phyloP scores from a whole-genome alignment of 2,888 invertebrate species.

The Drosophila lutescens region DNA sequence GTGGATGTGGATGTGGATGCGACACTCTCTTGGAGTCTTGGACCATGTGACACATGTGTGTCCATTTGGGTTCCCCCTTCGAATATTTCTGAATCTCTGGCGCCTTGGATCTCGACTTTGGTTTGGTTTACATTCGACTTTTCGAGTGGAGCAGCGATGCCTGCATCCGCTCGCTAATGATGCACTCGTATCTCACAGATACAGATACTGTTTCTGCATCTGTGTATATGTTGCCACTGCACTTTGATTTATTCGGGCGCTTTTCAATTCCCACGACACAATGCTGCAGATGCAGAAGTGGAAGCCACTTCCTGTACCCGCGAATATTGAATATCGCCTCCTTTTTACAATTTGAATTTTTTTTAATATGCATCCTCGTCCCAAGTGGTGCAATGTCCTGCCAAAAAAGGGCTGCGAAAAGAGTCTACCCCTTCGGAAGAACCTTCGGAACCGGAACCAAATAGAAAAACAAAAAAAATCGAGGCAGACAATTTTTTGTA shows the following conservation, averaged over 20 bases:
- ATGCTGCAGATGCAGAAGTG: conserved; percentile 35
- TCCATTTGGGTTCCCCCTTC: conserved; percentile 42
- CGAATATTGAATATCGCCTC: conserved; percentile 73
- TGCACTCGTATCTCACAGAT: conserved; percentile 40
- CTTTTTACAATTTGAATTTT: conserved; percentile 22
- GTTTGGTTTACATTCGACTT: conserved; percentile 25
- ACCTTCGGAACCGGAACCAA: conserved; percentile 70
- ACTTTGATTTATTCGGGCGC: conserved; percentile 70
- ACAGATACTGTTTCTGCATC: conserved; percentile 2
- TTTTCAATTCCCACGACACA: conserved; percentile 73
- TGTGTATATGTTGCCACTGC: conserved; percentile 47
- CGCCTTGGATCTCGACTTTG: conserved; percentile 14
- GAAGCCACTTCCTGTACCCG: conserved; percentile 72
- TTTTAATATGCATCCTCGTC: conserved; percentile 72
- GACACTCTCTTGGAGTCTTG: conserved; percentile 3
- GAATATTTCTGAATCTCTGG: not conserved
- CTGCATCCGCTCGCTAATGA: conserved; percentile 79
- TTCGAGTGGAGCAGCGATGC: conserved; percentile 66
- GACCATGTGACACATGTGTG: conserved; percentile 54
- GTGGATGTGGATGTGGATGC: no score
- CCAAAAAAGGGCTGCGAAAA: conserved; percentile 65
- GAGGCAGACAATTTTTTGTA: conserved; percentile 72
- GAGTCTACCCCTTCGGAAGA: conserved; percentile 69
- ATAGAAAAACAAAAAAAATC: conserved; percentile 56
- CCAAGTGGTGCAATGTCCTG: conserved; percentile 65